These are phyloP conservation scores for Aphis gossypii DNA, from an alignment of 1,140 invertebrate genomes.

Conservation along the genomic window DNA sequence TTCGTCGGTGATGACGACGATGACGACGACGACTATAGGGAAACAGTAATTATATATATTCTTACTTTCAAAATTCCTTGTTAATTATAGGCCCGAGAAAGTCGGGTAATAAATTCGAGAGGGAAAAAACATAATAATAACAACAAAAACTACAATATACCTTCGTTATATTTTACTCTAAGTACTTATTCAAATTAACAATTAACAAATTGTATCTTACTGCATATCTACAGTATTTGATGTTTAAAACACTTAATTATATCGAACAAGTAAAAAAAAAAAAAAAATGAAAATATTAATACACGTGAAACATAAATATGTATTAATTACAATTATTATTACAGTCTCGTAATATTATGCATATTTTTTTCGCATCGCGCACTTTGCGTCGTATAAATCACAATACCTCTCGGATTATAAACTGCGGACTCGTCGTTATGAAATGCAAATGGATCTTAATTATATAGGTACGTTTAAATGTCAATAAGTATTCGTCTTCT, in stretches of 20 bases:
- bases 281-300: background rate
- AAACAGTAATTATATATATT: slow-evolving; percentile 14
- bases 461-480: slow-evolving; percentile 19
- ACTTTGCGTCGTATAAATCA: background rate
- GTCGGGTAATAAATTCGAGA: background rate
- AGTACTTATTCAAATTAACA: slow-evolving; percentile 22
- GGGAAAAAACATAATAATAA: background rate
- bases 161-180: background rate
- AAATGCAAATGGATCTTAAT: slow-evolving; percentile 12
- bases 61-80: background rate
- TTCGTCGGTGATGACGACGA: background rate
- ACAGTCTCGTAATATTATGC: background rate
- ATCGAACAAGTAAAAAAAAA: background rate
- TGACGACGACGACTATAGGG: background rate
- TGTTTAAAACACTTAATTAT: background rate
- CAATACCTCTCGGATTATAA: background rate
- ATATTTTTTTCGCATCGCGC: background rate
- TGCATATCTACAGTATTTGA: background rate
- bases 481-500: background rate
- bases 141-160: background rate
- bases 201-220: background rate
- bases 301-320: background rate
- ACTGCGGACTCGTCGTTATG: background rate
- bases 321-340: background rate
- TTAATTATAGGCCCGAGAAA: slow-evolving; percentile 17